Conservation (phyloP, 2,888 invertebrate species). For the Bellardia pandia region DNA sequence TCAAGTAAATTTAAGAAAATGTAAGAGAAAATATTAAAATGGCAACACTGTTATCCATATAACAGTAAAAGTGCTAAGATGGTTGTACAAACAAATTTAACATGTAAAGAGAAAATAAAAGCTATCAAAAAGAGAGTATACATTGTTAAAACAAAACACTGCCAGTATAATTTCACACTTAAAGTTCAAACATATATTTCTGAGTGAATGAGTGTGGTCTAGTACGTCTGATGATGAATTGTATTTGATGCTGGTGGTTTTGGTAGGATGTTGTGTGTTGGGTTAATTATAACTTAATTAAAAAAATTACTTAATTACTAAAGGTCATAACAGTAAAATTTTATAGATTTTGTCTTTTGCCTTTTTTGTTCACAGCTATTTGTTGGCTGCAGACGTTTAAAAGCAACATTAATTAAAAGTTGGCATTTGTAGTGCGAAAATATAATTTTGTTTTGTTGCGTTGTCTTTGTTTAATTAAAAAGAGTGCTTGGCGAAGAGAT, state of each 20-base stretch:
- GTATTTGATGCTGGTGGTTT: neutral
- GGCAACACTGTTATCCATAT: too few species aligned
- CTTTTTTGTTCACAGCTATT: neutral
- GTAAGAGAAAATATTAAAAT: too few species aligned
- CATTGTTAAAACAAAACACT: neutral
- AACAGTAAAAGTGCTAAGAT: too few species aligned
- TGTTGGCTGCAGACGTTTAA: neutral
- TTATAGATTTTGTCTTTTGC: neutral
- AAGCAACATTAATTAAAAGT: slow-evolving; percentile 1
- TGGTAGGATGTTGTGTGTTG: neutral
- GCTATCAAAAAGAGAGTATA: neutral
- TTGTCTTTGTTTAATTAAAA: slow-evolving; percentile 3
- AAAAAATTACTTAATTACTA: slow-evolving; percentile 25
- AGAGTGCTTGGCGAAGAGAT: neutral
- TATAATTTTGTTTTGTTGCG: neutral
- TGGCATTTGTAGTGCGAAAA: slow-evolving; percentile 2
- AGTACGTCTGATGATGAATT: neutral
- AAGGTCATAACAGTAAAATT: slow-evolving; percentile 15
- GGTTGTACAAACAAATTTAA: neutral
- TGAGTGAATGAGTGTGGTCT: neutral
- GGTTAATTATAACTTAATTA: slow-evolving; percentile 28
- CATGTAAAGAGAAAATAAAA: neutral
- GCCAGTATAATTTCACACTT: neutral
- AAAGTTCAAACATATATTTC: neutral
- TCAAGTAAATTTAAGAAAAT: too few species aligned